Percentiles rank a stretch among this genome's conserved stretches.
Conservation (phyloP, 2,888 invertebrate species). For the Watsonalla cultraria region DNA sequence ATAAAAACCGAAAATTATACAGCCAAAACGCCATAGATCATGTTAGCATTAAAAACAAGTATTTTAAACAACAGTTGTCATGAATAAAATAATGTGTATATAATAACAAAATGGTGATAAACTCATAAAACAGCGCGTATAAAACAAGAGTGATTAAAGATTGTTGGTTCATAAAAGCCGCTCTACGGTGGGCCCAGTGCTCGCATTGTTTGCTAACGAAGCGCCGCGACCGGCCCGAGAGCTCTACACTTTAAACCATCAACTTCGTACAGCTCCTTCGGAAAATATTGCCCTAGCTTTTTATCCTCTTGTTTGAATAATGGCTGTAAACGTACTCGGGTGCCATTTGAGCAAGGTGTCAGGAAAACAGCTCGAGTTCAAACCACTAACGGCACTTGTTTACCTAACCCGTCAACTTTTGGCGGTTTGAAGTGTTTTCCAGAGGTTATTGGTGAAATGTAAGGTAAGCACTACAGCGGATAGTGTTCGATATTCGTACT, state of each 20-base stretch:
- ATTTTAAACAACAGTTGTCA: too few species aligned
- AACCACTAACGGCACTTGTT: conserved; percentile 74
- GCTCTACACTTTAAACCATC: conserved; percentile 77
- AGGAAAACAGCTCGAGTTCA: conserved; percentile 63
- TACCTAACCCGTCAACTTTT: conserved; percentile 71
- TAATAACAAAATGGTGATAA: too few species aligned
- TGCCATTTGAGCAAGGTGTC: conserved; percentile 73
- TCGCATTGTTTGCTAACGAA: conserved; percentile 75
- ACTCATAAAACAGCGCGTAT: neutral
- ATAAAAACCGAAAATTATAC: too few species aligned
- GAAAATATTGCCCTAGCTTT: conserved; percentile 77
- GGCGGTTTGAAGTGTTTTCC: conserved; percentile 65
- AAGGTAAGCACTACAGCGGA: conserved; percentile 67
- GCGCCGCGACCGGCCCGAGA: conserved; percentile 58
- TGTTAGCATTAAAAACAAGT: too few species aligned
- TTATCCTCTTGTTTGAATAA: conserved; percentile 78
- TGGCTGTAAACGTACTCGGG: conserved; percentile 72
- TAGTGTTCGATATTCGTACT: conserved; percentile 43
- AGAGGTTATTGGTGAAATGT: conserved; percentile 65
- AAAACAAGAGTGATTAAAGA: neutral
- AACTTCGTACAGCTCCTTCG: conserved; percentile 67
- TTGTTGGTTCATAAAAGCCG: conserved; percentile 11
- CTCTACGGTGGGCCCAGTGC: conserved; percentile 43
- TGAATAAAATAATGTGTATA: too few species aligned
- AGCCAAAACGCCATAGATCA: too few species aligned